Conservation (phyloP, 2,113 vertebrate species). For the Perca schrenkii region DNA sequence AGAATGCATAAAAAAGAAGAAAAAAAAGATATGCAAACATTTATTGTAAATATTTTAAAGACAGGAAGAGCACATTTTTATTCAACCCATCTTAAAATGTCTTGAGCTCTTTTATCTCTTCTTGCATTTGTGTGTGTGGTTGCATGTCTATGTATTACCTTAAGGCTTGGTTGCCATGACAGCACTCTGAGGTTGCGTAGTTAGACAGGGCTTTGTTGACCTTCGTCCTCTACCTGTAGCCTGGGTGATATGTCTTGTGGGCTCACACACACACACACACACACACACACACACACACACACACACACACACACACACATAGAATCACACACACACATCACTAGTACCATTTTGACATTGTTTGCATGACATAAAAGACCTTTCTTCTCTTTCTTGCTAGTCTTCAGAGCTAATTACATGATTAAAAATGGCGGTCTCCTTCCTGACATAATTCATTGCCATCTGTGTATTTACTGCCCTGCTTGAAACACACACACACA, state of each 20-base stretch:
- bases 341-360: conserved; percentile 52
- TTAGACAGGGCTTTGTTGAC: conserved; percentile 17
- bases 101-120: background rate
- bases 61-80: background rate
- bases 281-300: conserved; percentile 25
- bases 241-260: conserved; percentile 19
- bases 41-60: background rate
- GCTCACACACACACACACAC: background rate
- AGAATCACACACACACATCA: conserved; percentile 27
- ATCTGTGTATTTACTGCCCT: conserved; percentile 72
- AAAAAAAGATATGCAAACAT: background rate
- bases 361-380: conserved; percentile 47
- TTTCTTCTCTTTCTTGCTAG: conserved; percentile 40
- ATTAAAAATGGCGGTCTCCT: conserved; percentile 84
- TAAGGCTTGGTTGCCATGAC: conserved; percentile 40
- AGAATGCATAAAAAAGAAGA: background rate
- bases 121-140: background rate
- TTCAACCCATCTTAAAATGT: background rate
- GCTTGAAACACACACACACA: conserved; percentile 16
- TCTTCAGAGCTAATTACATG: conserved; percentile 86
- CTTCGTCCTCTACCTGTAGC: conserved; percentile 41
- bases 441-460: conserved; percentile 83
- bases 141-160: conserved; percentile 16
- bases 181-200: conserved; percentile 7
- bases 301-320: conserved; percentile 29